phyloP scores from a whole-genome alignment of 2,113 vertebrate genomes.

The zebrafish (Danio rerio) region DNA sequence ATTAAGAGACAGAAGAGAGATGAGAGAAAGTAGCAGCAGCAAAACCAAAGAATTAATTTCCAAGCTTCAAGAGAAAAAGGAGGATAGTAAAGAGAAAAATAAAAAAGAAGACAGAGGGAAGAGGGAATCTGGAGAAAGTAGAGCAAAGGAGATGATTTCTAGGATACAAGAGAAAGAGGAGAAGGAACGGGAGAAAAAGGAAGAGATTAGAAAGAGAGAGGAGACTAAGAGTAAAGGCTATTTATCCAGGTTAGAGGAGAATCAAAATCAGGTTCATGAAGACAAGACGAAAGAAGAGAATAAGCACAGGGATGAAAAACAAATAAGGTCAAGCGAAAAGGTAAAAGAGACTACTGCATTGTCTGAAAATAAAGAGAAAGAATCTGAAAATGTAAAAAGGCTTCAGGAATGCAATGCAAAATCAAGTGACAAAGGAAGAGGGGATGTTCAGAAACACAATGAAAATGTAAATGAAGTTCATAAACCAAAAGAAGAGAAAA shows the following conservation, averaged over 20 bases:
- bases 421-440: constrained; percentile 51
- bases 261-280: constrained; percentile 63
- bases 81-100: constrained; percentile 68
- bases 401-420: constrained; percentile 20
- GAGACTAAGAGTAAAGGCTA: constrained; percentile 64
- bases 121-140: constrained; percentile 69
- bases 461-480: constrained; percentile 33
- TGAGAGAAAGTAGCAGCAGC: constrained; percentile 68
- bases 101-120: constrained; percentile 70
- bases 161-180: constrained; percentile 74
- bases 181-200: constrained; percentile 72
- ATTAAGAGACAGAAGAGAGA: constrained; percentile 64
- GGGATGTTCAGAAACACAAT: constrained; percentile 60
- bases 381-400: constrained; percentile 42
- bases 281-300: constrained; percentile 59
- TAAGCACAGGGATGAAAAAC: constrained; percentile 28
- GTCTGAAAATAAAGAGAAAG: constrained; percentile 50
- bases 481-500: constrained; percentile 41
- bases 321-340: constrained; percentile 26
- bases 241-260: constrained; percentile 73
- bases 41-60: constrained; percentile 78
- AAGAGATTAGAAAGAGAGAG: constrained; percentile 62
- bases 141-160: constrained; percentile 78
- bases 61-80: constrained; percentile 74
- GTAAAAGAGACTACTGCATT: constrained; percentile 52